These are phyloP conservation scores for Drosophila malerkotliana DNA, from an alignment of 1,140 invertebrate genomes.

Conservation along the genomic window DNA sequence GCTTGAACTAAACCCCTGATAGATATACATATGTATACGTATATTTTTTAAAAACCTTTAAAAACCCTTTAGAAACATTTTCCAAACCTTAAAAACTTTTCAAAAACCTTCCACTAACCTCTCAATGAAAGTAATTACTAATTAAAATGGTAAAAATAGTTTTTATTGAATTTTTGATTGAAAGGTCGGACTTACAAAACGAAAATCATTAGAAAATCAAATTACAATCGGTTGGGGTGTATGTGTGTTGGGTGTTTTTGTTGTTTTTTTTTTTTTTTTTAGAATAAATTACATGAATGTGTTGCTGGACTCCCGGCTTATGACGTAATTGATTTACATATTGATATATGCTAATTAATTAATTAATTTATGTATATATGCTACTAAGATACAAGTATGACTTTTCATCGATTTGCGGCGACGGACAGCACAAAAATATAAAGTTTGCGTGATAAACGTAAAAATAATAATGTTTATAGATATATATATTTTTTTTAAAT, in stretches of 20 bases:
- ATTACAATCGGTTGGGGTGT: conserved; percentile 18
- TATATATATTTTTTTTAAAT: conserved; percentile 22
- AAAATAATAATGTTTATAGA: conserved; percentile 11
- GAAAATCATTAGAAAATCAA: conserved; percentile 25
- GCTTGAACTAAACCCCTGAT: too few species aligned
- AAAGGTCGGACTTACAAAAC: conserved; percentile 10
- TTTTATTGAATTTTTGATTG: conserved; percentile 43
- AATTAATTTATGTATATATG: conserved; percentile 33
- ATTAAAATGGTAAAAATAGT: conserved; percentile 45
- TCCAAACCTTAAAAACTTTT: neutral
- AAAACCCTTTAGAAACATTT: too few species aligned
- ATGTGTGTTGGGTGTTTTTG: neutral
- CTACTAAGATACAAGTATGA: conserved; percentile 52
- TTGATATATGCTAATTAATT: conserved; percentile 39
- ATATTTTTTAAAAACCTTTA: too few species aligned
- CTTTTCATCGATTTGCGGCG: conserved; percentile 58
- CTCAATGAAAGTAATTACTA: neutral
- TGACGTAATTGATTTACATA: conserved; percentile 43
- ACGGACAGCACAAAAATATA: conserved; percentile 42
- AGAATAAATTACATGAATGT: conserved; percentile 40
- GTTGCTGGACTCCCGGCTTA: conserved; percentile 14
- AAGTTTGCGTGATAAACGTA: conserved; percentile 23
- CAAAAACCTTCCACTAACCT: neutral
- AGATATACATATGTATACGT: too few species aligned
- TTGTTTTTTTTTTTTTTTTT: neutral